Evolutionary conservation across 2,888 invertebrate genomes (phyloP).

Genomic region (Leucoma salicis): DNA sequence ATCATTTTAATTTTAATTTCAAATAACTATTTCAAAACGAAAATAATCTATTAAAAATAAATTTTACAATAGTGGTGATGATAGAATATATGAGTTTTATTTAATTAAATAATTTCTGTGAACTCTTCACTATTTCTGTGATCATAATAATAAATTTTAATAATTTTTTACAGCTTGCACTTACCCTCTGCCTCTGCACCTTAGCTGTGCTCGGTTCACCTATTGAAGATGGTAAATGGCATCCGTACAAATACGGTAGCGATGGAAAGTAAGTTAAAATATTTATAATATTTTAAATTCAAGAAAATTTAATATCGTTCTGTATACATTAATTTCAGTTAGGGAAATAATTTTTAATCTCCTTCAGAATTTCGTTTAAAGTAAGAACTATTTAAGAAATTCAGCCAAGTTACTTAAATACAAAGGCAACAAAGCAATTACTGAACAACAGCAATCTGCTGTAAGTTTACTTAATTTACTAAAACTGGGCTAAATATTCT

Average conservation of each 20-base stretch:
- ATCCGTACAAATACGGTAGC: conserved; percentile 64
- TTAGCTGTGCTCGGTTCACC: conserved; percentile 55
- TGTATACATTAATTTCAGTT: conserved; percentile 16
- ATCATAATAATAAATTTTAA: neutral
- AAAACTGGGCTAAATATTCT: neutral
- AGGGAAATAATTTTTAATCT: neutral
- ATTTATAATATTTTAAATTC: neutral
- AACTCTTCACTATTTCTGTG: too few species aligned
- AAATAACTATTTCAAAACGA: too few species aligned
- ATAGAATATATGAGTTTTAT: too few species aligned
- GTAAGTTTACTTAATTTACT: neutral
- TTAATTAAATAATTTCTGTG: neutral
- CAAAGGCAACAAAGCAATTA: neutral
- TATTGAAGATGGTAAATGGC: conserved; percentile 64
- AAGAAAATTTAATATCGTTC: neutral
- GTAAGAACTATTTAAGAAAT: neutral
- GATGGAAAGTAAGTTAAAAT: conserved; percentile 70
- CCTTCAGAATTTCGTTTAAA: neutral
- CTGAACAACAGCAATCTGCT: neutral
- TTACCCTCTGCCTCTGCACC: conserved; percentile 62
- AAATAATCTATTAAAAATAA: too few species aligned
- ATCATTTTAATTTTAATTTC: too few species aligned
- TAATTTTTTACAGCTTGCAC: conserved; percentile 49
- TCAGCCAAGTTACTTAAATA: neutral
- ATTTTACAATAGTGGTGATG: too few species aligned